Evolutionary conservation across 2,113 vertebrate species (phyloP), one percentile per base, ranked within the genome.

Genomic region (Brachionichthys hirsutus): DNA sequence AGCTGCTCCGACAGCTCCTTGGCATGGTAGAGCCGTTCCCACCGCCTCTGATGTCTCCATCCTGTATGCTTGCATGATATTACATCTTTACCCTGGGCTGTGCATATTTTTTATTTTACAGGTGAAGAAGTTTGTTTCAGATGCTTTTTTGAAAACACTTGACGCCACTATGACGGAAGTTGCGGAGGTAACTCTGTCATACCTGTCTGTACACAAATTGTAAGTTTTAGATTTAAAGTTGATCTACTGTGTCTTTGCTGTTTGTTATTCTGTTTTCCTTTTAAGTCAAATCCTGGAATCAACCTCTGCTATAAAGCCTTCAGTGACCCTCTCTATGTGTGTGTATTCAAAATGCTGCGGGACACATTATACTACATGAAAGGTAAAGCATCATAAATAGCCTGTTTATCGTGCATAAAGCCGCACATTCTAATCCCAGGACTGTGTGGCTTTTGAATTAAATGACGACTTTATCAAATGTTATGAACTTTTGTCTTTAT

Each of bases 341-440:
- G 94, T 75, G 92, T 95, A 79, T 98, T 99, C 89, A 99, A 98
- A 90, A 98, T 98, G 96, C 91, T 99, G 59, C 92, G 97, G 38
- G 97, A 99, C 79, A 96, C 95, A 0, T 88, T 99, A 4, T 94
- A 97, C 74, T 92, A 94, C 80, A 94, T 97, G 91, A 95, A 92
- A 92, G 95, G 97, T 98, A 84, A 78, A 59, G 18, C n/a, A 30
- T 55, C 2, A 15, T 17, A 22, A 17, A 54, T 13, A 7, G n/a
- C 1, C 30, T 30, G 20, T 30, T 30, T 30, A 3, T 30, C 2
- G 8, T 4, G 8, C 24, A 30, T 30, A 30, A 30, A 30, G 24
- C 24, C 24, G 6, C 24, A 30, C 24, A 30, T 30, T n/a, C 24
- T 30, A 30, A 30, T 30, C 24, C 24, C 24, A 30, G 24, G 24